These are phyloP conservation scores for Dyspetes luteomarginatus DNA, from an alignment of 2,888 invertebrate species.

Conservation along the genomic window DNA sequence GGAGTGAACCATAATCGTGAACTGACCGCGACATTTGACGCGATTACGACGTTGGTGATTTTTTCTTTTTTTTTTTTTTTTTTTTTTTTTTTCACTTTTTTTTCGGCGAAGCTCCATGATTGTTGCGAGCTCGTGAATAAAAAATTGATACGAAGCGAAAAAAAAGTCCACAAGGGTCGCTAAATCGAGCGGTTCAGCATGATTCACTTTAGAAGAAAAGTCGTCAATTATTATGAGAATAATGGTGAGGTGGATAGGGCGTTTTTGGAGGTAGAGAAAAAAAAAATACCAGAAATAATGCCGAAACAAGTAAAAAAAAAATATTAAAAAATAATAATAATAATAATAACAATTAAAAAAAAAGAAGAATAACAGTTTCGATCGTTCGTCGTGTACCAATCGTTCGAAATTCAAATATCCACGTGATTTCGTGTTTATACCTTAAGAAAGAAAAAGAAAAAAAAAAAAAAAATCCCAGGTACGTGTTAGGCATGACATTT, in stretches of 20 bases:
- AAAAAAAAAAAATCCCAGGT: constrained; percentile 34
- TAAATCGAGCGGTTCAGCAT: constrained; percentile 41
- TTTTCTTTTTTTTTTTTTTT: too few relatives aligned
- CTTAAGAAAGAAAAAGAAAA: too few relatives aligned
- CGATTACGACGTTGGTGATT: constrained; percentile 66
- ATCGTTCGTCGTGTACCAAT: constrained; percentile 37
- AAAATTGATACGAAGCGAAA: constrained; percentile 23
- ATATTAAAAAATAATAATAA: neutral
- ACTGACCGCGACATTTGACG: constrained; percentile 29
- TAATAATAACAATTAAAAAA: neutral
- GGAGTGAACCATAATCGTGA: constrained; percentile 46
- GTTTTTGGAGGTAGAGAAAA: constrained; percentile 28
- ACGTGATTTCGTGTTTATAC: constrained; percentile 19
- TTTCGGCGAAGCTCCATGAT: constrained; percentile 6
- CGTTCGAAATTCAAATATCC: constrained; percentile 39
- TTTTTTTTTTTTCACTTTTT: constrained; percentile 30
- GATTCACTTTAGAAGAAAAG: constrained; percentile 63
- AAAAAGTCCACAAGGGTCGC: constrained; percentile 43
- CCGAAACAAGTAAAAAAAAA: neutral
- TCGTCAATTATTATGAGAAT: constrained; percentile 72
- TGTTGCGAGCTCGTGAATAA: constrained; percentile 22
- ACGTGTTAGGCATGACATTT: constrained; percentile 46
- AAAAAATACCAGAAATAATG: neutral
- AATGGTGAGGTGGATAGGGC: constrained; percentile 64
- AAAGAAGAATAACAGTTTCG: neutral